Evolutionary conservation across 2,888 invertebrate genomes (phyloP), one percentile per base, ranked within the genome.

Genomic region (Atethmia centrago): DNA sequence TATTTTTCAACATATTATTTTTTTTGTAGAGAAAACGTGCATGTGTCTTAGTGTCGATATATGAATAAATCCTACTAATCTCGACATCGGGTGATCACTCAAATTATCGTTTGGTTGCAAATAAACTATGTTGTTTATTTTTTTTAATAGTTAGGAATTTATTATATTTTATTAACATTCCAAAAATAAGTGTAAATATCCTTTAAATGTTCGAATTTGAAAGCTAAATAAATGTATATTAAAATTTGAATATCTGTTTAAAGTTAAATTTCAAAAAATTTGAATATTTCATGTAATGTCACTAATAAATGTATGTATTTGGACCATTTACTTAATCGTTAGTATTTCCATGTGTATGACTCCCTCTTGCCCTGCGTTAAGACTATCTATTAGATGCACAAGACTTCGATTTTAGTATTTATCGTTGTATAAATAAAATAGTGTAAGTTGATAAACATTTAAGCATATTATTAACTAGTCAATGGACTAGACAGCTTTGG

Each of bases 381-480:
- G 86, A 89, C 87, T 90, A 86, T 77, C 72, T 86, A 81, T 90
- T 91, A 92, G 89, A 92, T 93, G 94, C 94, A 94, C 93, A 94
- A 94, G 91, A 93, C 92, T 92, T 91, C 89, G 86, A 88, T 81
- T 85, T 83, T 90, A 90, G 88, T 88, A 85, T 89, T 89, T 88
- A 88, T 90, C 88, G 79, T 88, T 91, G 90, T 92, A 91, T 91
- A 89, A 91, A 90, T 87, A 87, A 75, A 88, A 87, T 89, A 90
- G 89, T 81, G 80, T 89, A 92, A 91, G 91, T 83, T 81, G 82
- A 85, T 89, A 88, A 85, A 86, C 83, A 71, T 86, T 82, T 88
- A 90, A 88, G 85, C 87, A 85, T 87, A 90, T 87, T 85, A 84
- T 88, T 89, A 89, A 91, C 93, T 93, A 94, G 94, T 94, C 93